These are phyloP conservation scores for Leptinotarsa peninsularis DNA, from an alignment of 2,888 invertebrate species.

Conservation along the genomic window DNA sequence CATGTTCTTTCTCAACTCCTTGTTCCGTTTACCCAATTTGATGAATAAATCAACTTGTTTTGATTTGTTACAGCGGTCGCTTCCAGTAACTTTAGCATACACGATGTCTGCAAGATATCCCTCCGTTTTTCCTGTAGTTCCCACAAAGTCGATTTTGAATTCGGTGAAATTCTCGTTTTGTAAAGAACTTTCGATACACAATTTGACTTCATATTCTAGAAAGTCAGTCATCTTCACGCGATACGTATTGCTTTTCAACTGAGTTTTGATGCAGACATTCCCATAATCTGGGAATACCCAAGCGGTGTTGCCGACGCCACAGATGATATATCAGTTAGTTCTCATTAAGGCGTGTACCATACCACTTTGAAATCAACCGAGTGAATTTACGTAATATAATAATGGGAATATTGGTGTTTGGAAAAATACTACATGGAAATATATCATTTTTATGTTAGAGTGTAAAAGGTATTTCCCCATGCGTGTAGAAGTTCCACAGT, in stretches of 20 bases:
- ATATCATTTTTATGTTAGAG: no score
- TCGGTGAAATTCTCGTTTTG: not conserved
- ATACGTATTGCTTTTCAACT: not conserved
- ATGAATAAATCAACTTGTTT: constrained; percentile 36
- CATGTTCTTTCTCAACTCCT: constrained; percentile 5
- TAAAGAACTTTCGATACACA: constrained; percentile 1
- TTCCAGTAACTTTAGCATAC: constrained; percentile 36
- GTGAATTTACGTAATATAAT: no score
- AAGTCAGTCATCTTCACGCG: not conserved
- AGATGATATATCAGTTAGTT: not conserved
- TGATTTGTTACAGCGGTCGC: not conserved
- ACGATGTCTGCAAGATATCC: constrained; percentile 42
- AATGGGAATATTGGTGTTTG: no score
- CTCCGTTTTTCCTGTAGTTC: constrained; percentile 32
- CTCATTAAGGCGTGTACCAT: no score
- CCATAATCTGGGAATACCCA: not conserved
- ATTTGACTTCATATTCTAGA: not conserved
- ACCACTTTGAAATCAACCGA: no score
- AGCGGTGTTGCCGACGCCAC: not conserved
- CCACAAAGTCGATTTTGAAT: constrained; percentile 12
- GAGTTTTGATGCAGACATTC: not conserved
- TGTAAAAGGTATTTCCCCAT: no score
- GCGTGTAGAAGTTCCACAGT: no score
- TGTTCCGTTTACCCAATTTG: constrained; percentile 36
- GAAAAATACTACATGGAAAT: no score